Conservation (phyloP, 2,888 invertebrate species). For the Lypha dubia region DNA sequence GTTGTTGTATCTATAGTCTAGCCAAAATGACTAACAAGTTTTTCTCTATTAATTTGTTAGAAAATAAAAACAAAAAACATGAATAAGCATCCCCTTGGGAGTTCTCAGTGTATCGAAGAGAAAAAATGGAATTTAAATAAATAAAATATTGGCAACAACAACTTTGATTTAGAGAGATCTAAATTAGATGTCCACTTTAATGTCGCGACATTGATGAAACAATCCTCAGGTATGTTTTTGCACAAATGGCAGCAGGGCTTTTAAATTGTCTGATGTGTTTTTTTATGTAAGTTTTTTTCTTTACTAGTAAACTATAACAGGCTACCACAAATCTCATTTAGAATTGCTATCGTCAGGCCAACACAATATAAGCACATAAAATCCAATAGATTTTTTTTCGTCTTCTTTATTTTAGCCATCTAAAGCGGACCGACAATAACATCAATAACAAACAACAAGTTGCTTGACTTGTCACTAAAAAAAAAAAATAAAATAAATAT, state of each 20-base stretch:
- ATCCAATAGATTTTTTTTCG: constrained; percentile 41
- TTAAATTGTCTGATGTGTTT: background rate
- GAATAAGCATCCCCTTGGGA: background rate
- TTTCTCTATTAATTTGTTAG: background rate
- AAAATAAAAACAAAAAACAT: too few relatives aligned
- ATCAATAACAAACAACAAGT: constrained; percentile 66
- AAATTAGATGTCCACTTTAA: constrained; percentile 61
- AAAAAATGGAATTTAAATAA: constrained; percentile 35
- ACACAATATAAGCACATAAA: constrained; percentile 7
- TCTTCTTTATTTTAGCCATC: constrained; percentile 38
- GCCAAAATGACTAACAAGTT: too few relatives aligned
- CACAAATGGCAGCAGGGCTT: constrained; percentile 55
- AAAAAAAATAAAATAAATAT: constrained; percentile 33
- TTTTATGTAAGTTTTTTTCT: constrained; percentile 27
- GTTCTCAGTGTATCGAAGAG: constrained; percentile 34
- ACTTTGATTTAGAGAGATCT: constrained; percentile 42
- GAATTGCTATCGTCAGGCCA: constrained; percentile 45
- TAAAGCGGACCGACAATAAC: constrained; percentile 47
- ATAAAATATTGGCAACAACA: constrained; percentile 25
- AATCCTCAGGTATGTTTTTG: constrained; percentile 67
- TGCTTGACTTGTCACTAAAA: constrained; percentile 67
- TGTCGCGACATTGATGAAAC: constrained; percentile 75
- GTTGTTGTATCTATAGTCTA: background rate
- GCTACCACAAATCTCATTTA: constrained; percentile 63
- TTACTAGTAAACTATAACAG: constrained; percentile 58